Conservation (phyloP, 2,113 vertebrate genomes). For the Himantopus leucocephalus region DNA sequence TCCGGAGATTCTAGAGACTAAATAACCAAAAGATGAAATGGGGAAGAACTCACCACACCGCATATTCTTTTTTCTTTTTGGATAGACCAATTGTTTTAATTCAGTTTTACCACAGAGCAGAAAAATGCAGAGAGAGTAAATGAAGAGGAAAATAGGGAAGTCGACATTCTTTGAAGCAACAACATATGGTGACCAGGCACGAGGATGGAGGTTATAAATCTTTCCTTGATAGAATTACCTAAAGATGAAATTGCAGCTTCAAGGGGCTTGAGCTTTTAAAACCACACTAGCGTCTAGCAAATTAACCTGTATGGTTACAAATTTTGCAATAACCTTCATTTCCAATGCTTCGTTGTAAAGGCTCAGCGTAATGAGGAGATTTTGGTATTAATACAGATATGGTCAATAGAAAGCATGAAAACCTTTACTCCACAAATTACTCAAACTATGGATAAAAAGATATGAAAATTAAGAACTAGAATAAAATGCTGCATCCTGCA, state of each 20-base stretch:
- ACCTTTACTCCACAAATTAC: conserved; percentile 6
- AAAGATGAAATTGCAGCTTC: conserved; percentile 46
- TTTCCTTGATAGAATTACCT: conserved; percentile 42
- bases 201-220: conserved; percentile 49
- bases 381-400: not conserved
- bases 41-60: not conserved
- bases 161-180: conserved; percentile 58
- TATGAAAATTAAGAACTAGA: conserved; percentile 2
- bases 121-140: conserved; percentile 47
- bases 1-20: not conserved
- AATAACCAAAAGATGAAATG: not conserved
- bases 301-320: not conserved
- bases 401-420: not conserved
- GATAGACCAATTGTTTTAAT: conserved; percentile 21
- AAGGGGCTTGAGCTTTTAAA: conserved; percentile 29
- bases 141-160: conserved; percentile 54
- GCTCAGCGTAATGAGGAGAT: not conserved
- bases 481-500: not conserved
- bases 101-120: conserved; percentile 26
- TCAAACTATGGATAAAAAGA: not conserved
- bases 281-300: conserved; percentile 1
- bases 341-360: not conserved
- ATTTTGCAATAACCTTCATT: not conserved
- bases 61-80: not conserved
- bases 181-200: conserved; percentile 61